Conservation (phyloP, 1,140 invertebrate genomes). For the Dryas iulia region DNA sequence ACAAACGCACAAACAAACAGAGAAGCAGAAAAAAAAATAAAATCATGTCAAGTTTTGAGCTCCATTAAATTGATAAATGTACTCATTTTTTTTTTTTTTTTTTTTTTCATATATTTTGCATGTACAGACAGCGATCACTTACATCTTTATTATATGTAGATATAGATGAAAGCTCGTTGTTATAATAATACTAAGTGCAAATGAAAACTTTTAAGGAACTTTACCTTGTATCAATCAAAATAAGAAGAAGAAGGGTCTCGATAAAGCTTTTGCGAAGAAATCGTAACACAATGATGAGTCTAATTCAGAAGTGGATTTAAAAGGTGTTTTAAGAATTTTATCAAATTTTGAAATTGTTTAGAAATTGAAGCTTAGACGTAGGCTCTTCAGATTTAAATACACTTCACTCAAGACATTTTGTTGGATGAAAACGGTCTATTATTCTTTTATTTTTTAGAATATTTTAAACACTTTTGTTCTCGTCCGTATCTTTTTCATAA, state of each 20-base stretch:
- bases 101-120: too few relatives aligned
- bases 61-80: too few relatives aligned
- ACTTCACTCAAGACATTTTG: constrained; percentile 1
- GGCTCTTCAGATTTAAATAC: constrained; percentile 8
- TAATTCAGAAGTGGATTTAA: background rate
- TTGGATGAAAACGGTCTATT: background rate
- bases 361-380: background rate
- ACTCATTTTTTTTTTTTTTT: too few relatives aligned
- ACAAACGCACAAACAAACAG: too few relatives aligned
- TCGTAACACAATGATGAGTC: background rate
- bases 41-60: too few relatives aligned
- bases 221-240: background rate
- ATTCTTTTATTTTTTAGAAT: background rate
- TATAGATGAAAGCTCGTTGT: background rate
- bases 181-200: background rate
- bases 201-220: background rate
- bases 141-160: too few relatives aligned
- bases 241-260: background rate
- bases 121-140: too few relatives aligned
- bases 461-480: too few relatives aligned
- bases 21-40: too few relatives aligned
- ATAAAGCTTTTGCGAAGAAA: background rate
- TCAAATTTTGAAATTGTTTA: background rate
- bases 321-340: background rate
- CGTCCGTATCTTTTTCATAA: too few relatives aligned